Base-by-base conservation (phyloP, 2,797 vertebrate species). In the Paedocypris micromegethes region DNA sequence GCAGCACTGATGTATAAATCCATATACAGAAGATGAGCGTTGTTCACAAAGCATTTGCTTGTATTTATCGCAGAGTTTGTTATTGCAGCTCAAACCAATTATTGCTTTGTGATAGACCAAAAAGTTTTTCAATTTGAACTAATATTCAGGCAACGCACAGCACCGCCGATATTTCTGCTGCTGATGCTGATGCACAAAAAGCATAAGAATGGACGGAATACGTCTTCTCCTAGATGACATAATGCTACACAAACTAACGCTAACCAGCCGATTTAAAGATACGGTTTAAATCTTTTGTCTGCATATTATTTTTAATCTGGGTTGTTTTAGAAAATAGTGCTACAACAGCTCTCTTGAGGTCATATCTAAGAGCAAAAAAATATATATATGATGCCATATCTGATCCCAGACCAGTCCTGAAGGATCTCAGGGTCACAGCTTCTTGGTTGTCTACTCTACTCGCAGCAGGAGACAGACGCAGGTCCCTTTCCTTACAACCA, bases 51-150 rank as follows among this genome's bases (percentile, higher is more conserved):
- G 81, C 78, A 57, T 68, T 70, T 77, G 80, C 82, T 81, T 78
- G 73, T 82, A 77, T 73, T 73, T 57, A 83, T 85, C 82, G 83
- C 82, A 84, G 86, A 79, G 64, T n/a, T 60, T 74, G 62, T 43
- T 23, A 5, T 70, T 73, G 64, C 78, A 74, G 73, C 78, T 83
- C 80, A 78, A 67, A 87, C 85, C 76, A 63, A 58, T 86, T 88
- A 87, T 88, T 88, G 84, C 86, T 88, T 87, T 84, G 87, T 86
- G 86, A 84, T 84, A 79, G 80, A 79, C 23, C 23, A 23, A 23
- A 23, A 23, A 23, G 23, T 23, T 23, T 49, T 49, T 60, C 7
- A 41, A 40, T 56, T 40, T 4, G 9, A 47, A 68, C 47, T 58
- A 37, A 68, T 38, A 51, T 43, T 37, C 41, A 52, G 7, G 52